Conservation (phyloP, 2,797 vertebrate genomes). For the Xenentodon cancila region DNA sequence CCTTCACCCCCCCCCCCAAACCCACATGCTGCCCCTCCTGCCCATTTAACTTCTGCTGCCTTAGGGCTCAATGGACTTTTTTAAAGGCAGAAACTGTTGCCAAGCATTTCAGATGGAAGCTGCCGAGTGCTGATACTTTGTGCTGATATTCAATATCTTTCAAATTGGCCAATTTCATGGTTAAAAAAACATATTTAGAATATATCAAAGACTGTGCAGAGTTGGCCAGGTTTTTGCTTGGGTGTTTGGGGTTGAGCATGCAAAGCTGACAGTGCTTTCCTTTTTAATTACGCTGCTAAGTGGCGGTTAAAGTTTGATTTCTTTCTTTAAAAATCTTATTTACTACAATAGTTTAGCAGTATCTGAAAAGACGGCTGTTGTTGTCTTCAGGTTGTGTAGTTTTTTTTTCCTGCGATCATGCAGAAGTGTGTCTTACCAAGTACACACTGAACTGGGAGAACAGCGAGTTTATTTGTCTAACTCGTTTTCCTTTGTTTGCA, state of each 20-base stretch:
- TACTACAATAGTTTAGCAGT: too few species aligned
- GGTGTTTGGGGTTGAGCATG: not conserved
- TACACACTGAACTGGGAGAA: too few species aligned
- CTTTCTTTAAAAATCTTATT: not conserved
- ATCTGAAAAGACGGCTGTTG: too few species aligned
- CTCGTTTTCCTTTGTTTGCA: too few species aligned
- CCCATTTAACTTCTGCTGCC: conserved; percentile 52
- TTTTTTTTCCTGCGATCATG: too few species aligned
- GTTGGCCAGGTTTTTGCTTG: not conserved
- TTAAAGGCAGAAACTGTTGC: conserved; percentile 49
- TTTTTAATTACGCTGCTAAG: not conserved
- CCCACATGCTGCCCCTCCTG: not conserved
- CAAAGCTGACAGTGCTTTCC: not conserved
- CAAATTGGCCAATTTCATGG: conserved; percentile 59
- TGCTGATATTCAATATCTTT: conserved; percentile 52
- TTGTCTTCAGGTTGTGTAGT: too few species aligned
- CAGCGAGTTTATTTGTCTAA: too few species aligned
- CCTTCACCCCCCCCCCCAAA: not conserved
- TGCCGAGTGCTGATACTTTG: conserved; percentile 61
- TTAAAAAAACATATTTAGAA: conserved; percentile 16
- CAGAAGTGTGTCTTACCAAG: too few species aligned
- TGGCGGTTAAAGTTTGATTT: not conserved
- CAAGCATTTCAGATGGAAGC: conserved; percentile 43
- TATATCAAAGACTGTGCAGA: conserved; percentile 22
- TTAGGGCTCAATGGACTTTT: conserved; percentile 49